Conservation (phyloP, 2,113 vertebrate genomes). For the Bambusicola thoracicus region DNA sequence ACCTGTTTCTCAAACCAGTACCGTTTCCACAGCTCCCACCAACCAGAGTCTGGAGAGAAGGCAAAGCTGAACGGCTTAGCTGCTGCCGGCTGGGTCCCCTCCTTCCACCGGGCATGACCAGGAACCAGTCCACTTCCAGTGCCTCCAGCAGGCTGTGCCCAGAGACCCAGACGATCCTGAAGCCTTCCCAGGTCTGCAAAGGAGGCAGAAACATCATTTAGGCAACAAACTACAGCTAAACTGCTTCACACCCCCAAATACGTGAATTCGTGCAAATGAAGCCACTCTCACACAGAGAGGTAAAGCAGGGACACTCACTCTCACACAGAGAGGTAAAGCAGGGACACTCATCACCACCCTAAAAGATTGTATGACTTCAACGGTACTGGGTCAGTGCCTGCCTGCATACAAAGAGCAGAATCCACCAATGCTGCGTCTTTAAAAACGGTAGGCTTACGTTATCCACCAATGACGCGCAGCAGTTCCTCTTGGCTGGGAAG, state of each 20-base stretch:
- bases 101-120: slow-evolving; percentile 98
- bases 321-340: neutral
- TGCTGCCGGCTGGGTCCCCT: slow-evolving; percentile 99
- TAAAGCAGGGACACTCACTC: too few species aligned
- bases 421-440: neutral
- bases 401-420: neutral
- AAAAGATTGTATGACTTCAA: neutral
- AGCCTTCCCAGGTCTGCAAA: slow-evolving; percentile 75
- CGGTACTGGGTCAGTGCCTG: neutral
- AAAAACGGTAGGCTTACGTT: neutral
- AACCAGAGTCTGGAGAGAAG: slow-evolving; percentile 96
- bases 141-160: slow-evolving; percentile 73
- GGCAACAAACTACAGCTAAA: neutral
- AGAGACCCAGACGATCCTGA: slow-evolving; percentile 62
- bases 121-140: slow-evolving; percentile 78
- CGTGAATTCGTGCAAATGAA: neutral
- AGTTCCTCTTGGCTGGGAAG: neutral
- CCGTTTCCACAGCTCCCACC: slow-evolving; percentile 93
- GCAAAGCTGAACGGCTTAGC: slow-evolving; percentile 96
- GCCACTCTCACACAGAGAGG: neutral
- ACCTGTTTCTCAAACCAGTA: slow-evolving; percentile 93
- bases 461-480: neutral
- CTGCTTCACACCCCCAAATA: neutral
- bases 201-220: neutral
- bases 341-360: neutral